phyloP scores from a whole-genome alignment of 1,140 invertebrate genomes.

The Bombus pyrosoma region DNA sequence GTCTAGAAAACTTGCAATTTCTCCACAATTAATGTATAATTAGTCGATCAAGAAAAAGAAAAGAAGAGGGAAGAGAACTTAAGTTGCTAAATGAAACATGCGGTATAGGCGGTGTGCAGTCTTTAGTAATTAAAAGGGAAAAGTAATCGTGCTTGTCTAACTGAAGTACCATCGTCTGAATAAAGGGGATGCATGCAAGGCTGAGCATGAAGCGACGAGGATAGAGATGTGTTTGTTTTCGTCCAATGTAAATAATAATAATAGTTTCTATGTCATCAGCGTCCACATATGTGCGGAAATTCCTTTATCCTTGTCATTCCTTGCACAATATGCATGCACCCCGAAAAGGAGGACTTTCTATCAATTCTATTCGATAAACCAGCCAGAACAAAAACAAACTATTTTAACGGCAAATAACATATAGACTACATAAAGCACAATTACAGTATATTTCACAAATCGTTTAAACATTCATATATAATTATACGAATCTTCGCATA shows the following conservation, averaged over 20 bases:
- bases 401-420: constrained; percentile 74
- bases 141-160: constrained; percentile 47
- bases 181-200: constrained; percentile 13
- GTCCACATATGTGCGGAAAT: not conserved
- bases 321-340: constrained; percentile 36
- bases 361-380: constrained; percentile 9
- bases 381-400: constrained; percentile 43
- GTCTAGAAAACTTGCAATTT: not conserved
- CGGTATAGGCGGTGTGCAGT: constrained; percentile 39
- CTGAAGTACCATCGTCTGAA: constrained; percentile 42
- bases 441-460: constrained; percentile 82
- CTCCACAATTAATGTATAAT: constrained; percentile 19
- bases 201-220: constrained; percentile 18
- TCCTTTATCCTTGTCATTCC: constrained; percentile 17
- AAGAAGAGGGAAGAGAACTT: constrained; percentile 11
- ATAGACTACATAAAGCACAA: constrained; percentile 80
- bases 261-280: not conserved
- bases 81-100: constrained; percentile 49
- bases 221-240: constrained; percentile 16
- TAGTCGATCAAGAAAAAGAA: constrained; percentile 4
- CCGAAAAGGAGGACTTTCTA: not conserved
- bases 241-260: not conserved
- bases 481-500: constrained; percentile 79
- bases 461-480: constrained; percentile 82
- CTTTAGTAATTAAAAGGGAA: constrained; percentile 29